Percentiles rank a stretch among this genome's conserved stretches.
These are phyloP conservation scores for Tupaia chinensis DNA, from an alignment of 2,113 vertebrate species.

Conservation along the genomic window DNA sequence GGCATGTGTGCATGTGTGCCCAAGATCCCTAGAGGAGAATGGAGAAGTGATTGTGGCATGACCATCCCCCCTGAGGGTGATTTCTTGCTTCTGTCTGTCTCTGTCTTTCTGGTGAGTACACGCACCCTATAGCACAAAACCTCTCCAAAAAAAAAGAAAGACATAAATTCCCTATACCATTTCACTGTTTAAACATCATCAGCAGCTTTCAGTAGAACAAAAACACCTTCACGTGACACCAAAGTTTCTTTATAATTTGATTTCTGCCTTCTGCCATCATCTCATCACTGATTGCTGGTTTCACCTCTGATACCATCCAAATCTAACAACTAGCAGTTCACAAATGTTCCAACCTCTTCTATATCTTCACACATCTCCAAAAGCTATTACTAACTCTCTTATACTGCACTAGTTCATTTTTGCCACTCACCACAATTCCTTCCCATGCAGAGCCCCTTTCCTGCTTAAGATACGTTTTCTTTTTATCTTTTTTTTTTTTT, in stretches of 20 bases:
- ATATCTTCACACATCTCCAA: neutral
- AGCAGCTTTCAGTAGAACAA: neutral
- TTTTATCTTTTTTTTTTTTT: too few species aligned
- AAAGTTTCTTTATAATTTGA: neutral
- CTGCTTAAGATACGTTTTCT: neutral
- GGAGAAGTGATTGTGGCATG: too few species aligned
- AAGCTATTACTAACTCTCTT: neutral
- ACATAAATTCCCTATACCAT: neutral
- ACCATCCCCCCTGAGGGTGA: too few species aligned
- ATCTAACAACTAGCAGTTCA: neutral
- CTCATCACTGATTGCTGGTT: neutral
- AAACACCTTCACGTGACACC: neutral
- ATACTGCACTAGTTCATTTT: neutral
- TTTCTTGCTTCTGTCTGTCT: too few species aligned
- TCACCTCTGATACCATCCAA: neutral
- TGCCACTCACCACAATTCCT: neutral
- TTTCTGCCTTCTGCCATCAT: neutral
- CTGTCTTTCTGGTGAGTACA: too few species aligned
- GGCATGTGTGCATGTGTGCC: too few species aligned
- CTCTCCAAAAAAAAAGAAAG: neutral
- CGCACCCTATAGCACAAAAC: too few species aligned
- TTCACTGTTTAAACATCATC: conserved; percentile 13
- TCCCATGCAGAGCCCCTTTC: fast-evolving
- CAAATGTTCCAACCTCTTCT: neutral
- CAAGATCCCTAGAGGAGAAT: too few species aligned